These are phyloP conservation scores for Sinohyriopsis cumingii DNA, from an alignment of 2,888 invertebrate genomes.

Conservation along the genomic window DNA sequence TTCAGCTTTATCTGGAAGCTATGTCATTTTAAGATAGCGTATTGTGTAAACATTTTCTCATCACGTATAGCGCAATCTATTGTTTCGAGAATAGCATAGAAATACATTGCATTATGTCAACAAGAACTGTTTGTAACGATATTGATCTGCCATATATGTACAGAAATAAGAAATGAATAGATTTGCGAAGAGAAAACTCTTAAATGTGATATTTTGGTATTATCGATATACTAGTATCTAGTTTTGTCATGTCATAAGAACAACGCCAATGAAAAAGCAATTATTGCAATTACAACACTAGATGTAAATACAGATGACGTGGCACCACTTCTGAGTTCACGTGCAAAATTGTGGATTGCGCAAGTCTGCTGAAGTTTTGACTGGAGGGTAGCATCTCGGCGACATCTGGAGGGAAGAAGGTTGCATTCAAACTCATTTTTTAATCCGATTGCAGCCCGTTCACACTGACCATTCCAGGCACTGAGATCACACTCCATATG, in stretches of 20 bases:
- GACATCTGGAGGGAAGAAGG: constrained; percentile 28
- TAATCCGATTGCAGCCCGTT: constrained; percentile 16
- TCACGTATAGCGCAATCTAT: too few species aligned
- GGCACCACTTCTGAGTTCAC: constrained; percentile 27
- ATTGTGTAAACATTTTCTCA: too few species aligned
- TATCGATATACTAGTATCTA: too few species aligned
- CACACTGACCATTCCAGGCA: constrained; percentile 22
- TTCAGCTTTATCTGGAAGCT: too few species aligned
- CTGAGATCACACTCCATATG: constrained; percentile 31
- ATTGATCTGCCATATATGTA: too few species aligned
- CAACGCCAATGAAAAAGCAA: constrained; percentile 9
- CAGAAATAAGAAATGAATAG: too few species aligned
- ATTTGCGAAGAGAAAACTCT: too few species aligned
- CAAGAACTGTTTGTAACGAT: too few species aligned
- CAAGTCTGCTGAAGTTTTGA: constrained; percentile 25
- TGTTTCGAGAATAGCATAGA: too few species aligned
- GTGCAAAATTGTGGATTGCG: constrained; percentile 21
- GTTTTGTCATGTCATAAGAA: constrained; percentile 8
- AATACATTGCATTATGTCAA: too few species aligned
- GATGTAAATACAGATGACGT: constrained; percentile 6
- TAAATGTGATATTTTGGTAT: too few species aligned
- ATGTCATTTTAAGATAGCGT: too few species aligned
- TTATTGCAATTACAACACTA: constrained; percentile 8
- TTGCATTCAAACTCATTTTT: constrained; percentile 39
- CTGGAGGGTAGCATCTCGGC: constrained; percentile 20